phyloP scores from a whole-genome alignment of 1,140 invertebrate species.

The Nomia melanderi region DNA sequence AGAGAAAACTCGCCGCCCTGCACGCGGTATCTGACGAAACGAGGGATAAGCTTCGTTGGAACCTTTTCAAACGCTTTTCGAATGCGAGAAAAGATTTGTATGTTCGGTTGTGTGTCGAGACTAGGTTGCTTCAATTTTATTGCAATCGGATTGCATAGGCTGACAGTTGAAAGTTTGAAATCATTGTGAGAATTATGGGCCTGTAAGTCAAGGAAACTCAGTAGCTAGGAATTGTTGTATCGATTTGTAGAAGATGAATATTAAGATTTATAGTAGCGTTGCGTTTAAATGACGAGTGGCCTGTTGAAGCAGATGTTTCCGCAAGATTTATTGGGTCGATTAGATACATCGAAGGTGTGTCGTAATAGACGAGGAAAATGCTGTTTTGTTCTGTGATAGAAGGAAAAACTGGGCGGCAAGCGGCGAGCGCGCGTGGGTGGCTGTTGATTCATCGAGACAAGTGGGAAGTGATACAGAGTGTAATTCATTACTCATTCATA shows the following conservation, averaged over 20 bases:
- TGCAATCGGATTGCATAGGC: too few species aligned
- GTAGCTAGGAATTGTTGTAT: too few species aligned
- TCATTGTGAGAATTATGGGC: too few species aligned
- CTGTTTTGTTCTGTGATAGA: background rate
- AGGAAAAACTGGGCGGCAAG: constrained; percentile 18
- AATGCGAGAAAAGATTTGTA: too few species aligned
- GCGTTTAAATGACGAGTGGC: background rate
- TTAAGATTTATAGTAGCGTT: too few species aligned
- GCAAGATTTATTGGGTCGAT: constrained; percentile 36
- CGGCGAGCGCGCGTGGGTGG: constrained; percentile 31
- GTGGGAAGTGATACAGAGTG: constrained; percentile 7
- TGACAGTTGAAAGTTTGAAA: too few species aligned
- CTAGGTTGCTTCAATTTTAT: too few species aligned
- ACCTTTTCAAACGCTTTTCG: background rate
- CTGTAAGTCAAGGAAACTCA: too few species aligned
- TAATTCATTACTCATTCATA: background rate
- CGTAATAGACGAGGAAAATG: constrained; percentile 42
- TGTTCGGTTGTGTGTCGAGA: too few species aligned
- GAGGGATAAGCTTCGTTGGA: background rate
- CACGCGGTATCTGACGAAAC: background rate
- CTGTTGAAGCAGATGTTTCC: constrained; percentile 25
- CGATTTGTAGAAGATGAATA: too few species aligned
- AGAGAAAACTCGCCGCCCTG: background rate
- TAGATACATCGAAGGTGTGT: constrained; percentile 15
- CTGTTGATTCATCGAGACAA: background rate